Evolutionary conservation across 2,888 invertebrate genomes (phyloP).

Genomic region (Dryococelus australis): DNA sequence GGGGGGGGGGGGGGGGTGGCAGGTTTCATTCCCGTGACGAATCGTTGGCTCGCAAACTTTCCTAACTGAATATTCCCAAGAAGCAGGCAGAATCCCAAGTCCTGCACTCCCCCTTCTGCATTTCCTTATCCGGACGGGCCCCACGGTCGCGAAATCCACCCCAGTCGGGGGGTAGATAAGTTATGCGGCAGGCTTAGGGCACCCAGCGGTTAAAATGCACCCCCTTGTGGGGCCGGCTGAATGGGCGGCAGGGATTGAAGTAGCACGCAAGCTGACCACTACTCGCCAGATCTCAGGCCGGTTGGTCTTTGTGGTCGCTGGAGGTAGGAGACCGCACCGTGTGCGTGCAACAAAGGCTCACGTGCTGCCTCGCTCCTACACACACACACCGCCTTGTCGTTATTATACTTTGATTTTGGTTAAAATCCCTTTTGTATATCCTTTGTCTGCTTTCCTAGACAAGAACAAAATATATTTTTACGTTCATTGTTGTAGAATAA

Average conservation of each 20-base stretch:
- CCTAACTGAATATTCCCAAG: slow-evolving; percentile 11
- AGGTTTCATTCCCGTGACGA: neutral
- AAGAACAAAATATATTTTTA: too few species aligned
- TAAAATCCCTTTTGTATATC: too few species aligned
- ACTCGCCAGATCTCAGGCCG: neutral
- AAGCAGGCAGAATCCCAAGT: neutral
- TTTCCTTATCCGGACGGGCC: neutral
- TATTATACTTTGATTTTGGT: too few species aligned
- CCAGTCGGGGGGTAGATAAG: neutral
- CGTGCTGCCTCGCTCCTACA: neutral
- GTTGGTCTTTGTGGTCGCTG: neutral
- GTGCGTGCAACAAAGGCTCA: neutral
- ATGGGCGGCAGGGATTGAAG: slow-evolving; percentile 13
- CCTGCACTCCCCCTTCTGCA: neutral
- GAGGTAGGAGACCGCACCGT: neutral
- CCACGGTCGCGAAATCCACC: neutral
- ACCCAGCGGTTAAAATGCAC: neutral
- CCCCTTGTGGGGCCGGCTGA: neutral
- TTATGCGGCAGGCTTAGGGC: slow-evolving; percentile 10
- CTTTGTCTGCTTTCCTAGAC: too few species aligned
- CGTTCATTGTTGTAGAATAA: too few species aligned
- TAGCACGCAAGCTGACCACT: neutral
- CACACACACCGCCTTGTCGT: too few species aligned
- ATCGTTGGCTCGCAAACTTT: neutral
- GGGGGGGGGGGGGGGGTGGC: neutral